Percentiles rank a stretch among this genome's conserved stretches.
These are phyloP conservation scores for Sarcophaga caerulescens DNA, from an alignment of 2,888 invertebrate species.

Conservation along the genomic window DNA sequence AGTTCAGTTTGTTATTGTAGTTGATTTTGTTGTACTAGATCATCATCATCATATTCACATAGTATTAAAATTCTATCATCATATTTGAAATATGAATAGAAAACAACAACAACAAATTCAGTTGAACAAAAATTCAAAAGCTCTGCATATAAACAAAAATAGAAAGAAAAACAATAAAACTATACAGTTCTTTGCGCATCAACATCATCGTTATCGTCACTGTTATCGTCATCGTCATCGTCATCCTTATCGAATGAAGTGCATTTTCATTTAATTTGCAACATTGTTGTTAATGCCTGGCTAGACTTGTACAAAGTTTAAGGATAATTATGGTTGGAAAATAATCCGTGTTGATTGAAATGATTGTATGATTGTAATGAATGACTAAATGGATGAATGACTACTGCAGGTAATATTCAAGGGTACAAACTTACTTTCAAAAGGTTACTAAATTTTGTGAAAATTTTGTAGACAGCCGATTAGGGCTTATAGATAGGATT, in stretches of 20 bases:
- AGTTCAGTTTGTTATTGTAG: not conserved
- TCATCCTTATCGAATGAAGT: conserved; percentile 26
- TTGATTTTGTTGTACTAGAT: conserved; percentile 31
- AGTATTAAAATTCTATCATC: conserved; percentile 25
- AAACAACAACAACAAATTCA: conserved; percentile 54
- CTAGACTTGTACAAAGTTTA: conserved; percentile 59
- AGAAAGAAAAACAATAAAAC: not conserved
- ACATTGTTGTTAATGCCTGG: conserved; percentile 67
- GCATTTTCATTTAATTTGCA: conserved; percentile 63
- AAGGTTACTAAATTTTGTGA: not conserved
- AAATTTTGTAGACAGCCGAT: too few species aligned
- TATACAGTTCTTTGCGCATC: conserved; percentile 11
- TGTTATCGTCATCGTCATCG: too few species aligned
- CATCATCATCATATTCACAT: not conserved
- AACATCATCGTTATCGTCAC: too few species aligned
- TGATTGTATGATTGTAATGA: conserved; percentile 28
- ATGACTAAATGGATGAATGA: not conserved
- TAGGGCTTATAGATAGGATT: too few species aligned
- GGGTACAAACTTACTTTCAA: not conserved
- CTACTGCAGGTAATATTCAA: not conserved
- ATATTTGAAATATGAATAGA: conserved; percentile 57
- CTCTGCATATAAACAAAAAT: conserved; percentile 18
- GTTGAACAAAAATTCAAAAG: not conserved
- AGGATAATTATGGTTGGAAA: conserved; percentile 62
- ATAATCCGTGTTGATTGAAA: conserved; percentile 58